Conservation (phyloP, 1,140 invertebrate genomes). For the Camponotus vicinus region DNA sequence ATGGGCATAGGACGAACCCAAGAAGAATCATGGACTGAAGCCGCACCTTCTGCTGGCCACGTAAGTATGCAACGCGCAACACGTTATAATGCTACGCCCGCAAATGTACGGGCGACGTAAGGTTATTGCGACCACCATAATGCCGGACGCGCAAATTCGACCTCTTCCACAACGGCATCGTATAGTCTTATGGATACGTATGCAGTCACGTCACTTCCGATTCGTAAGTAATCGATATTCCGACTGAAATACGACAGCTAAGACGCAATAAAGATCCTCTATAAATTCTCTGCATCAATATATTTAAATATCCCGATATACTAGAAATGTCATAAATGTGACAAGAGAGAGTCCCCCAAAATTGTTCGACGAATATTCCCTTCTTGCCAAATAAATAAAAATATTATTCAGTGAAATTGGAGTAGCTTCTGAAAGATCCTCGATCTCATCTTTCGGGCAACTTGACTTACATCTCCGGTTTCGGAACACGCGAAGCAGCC, state of each 20-base stretch:
- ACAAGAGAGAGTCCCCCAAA: too few relatives aligned
- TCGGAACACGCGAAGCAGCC: conserved; percentile 13
- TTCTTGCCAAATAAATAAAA: neutral
- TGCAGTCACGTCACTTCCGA: conserved; percentile 20
- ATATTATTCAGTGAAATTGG: neutral
- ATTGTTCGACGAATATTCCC: too few relatives aligned
- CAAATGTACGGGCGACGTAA: conserved; percentile 79
- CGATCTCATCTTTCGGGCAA: neutral
- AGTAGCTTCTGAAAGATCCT: conserved; percentile 11
- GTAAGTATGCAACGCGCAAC: conserved; percentile 62
- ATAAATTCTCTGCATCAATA: neutral
- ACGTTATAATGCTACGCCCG: conserved; percentile 80
- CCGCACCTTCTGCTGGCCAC: conserved; percentile 80
- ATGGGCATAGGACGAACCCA: conserved; percentile 81
- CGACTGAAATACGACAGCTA: neutral
- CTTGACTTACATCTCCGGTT: conserved; percentile 18
- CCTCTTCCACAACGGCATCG: conserved; percentile 49
- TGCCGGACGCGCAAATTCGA: conserved; percentile 60
- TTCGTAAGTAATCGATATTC: neutral
- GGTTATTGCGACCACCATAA: conserved; percentile 82
- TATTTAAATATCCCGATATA: neutral
- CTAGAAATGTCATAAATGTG: neutral
- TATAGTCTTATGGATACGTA: neutral
- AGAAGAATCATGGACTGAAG: conserved; percentile 82
- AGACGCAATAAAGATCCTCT: neutral